phyloP scores from a whole-genome alignment of 2,888 invertebrate genomes.

The Macrophya annulata region DNA sequence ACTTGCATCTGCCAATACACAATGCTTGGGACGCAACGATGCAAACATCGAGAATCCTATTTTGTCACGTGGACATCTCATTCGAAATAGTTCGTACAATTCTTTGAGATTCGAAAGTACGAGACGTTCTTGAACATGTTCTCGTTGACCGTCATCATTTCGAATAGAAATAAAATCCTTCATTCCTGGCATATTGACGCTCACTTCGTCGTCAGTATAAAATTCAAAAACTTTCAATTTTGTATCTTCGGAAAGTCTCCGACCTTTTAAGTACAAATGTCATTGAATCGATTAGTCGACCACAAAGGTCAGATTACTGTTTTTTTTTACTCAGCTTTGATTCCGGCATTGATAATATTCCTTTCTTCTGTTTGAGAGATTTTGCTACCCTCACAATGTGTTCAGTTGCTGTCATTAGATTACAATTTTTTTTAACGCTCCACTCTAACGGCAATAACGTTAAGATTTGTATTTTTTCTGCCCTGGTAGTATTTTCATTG shows the following conservation, averaged over 20 bases:
- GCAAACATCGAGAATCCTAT: slow-evolving; percentile 63
- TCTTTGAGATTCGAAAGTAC: slow-evolving; percentile 60
- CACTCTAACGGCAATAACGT: slow-evolving; percentile 59
- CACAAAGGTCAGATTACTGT: too few relatives aligned
- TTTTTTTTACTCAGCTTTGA: slow-evolving; percentile 52
- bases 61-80: slow-evolving; percentile 52
- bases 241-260: slow-evolving; percentile 55
- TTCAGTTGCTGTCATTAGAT: slow-evolving; percentile 58
- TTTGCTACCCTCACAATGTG: slow-evolving; percentile 55
- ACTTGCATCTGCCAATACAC: slow-evolving; percentile 62
- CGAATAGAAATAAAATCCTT: slow-evolving; percentile 60
- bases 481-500: slow-evolving; percentile 49
- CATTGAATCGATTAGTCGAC: too few relatives aligned
- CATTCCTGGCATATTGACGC: slow-evolving; percentile 60
- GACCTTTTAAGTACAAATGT: not conserved
- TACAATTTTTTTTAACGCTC: slow-evolving; percentile 58
- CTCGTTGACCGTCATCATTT: slow-evolving; percentile 56
- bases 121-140: slow-evolving; percentile 58
- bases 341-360: slow-evolving; percentile 57
- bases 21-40: slow-evolving; percentile 60
- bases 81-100: slow-evolving; percentile 57
- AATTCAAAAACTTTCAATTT: slow-evolving; percentile 54
- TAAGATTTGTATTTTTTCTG: slow-evolving; percentile 60
- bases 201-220: slow-evolving; percentile 57
- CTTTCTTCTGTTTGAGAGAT: slow-evolving; percentile 54